Evolutionary conservation across 2,797 vertebrate genomes (phyloP), one percentile per base, ranked within the genome.

Genomic region (Crenichthys baileyi): DNA sequence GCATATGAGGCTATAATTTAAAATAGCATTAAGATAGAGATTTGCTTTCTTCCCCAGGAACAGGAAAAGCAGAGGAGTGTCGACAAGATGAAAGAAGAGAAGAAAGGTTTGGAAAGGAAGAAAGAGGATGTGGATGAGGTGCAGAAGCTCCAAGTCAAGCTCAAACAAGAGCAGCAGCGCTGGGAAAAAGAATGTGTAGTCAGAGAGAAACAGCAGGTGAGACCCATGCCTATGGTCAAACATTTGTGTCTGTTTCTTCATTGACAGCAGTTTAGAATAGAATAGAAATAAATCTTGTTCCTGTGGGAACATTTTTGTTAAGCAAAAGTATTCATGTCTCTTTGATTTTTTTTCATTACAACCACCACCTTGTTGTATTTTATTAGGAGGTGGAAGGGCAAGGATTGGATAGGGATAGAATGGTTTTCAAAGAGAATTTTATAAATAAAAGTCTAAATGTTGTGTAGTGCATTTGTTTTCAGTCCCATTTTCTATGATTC

Each of bases 131-230:
- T 94, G 82, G 92, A 90, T 5, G 92, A 94, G 73, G 84, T 96
- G 68, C 92, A 95, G 83, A 95, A 95, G 84, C 93, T 96, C 9
- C 96, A 96, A 44, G 87, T 94, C 58, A 96, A 95, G 88, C 94
- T 98, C 70, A 96, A 95, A 82, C 97, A 97, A n/a, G 96, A 97
- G 81, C 97, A 96, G 91, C 95, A 96, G 77, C 93, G 89, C 41
- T 98, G 97, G 97, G 93, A 95, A 73, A 96, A 93, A 7, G 95
- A 96, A 36, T 97, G 97, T 0, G 83, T 95, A 36, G 94, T 94
- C 87, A 84, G 90, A 80, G 95, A 95, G 81, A 94, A 89, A 65
- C 95, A 96, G 55, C 96, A 97, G 83, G 94, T 93, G 22, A 85
- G 48, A 61, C 7, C 73, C 15, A 13, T 7, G 56, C 12, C 60